These are phyloP conservation scores for Ploceus nigricollis DNA, from an alignment of 2,113 vertebrate species.

Conservation along the genomic window DNA sequence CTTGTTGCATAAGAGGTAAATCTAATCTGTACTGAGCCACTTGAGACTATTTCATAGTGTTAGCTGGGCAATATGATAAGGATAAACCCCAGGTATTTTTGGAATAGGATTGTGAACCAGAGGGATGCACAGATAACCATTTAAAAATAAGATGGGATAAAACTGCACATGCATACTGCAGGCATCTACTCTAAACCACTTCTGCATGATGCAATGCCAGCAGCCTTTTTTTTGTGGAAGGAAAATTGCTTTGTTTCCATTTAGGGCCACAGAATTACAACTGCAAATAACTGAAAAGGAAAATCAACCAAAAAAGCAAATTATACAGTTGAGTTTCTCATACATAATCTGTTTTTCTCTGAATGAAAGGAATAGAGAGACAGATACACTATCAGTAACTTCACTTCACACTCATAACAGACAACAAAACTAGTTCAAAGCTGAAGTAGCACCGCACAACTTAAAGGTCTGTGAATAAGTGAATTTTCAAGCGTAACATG, in stretches of 20 bases:
- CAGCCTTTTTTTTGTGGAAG: not conserved
- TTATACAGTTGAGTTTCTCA: not conserved
- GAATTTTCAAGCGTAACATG: not conserved
- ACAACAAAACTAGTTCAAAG: not conserved
- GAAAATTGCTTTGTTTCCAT: accelerated
- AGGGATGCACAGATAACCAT: not conserved
- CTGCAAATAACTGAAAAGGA: not conserved
- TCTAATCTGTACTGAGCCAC: slow-evolving; percentile 45
- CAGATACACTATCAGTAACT: not conserved
- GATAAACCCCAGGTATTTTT: slow-evolving; percentile 61
- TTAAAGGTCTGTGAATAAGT: not conserved
- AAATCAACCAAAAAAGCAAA: not conserved
- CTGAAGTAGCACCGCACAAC: accelerated
- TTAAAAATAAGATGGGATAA: slow-evolving; percentile 19
- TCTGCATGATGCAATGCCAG: not conserved
- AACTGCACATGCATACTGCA: not conserved
- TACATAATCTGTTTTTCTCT: not conserved
- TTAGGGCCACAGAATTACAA: not conserved
- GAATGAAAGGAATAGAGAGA: not conserved
- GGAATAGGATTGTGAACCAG: slow-evolving; percentile 18
- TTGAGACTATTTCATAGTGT: slow-evolving; percentile 33
- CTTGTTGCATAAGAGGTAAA: slow-evolving; percentile 38
- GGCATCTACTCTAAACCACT: not conserved
- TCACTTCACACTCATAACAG: not conserved
- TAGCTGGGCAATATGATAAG: slow-evolving; percentile 58